These are phyloP conservation scores for Drosophila setosimentum DNA, from an alignment of 2,888 invertebrate species.

Conservation along the genomic window DNA sequence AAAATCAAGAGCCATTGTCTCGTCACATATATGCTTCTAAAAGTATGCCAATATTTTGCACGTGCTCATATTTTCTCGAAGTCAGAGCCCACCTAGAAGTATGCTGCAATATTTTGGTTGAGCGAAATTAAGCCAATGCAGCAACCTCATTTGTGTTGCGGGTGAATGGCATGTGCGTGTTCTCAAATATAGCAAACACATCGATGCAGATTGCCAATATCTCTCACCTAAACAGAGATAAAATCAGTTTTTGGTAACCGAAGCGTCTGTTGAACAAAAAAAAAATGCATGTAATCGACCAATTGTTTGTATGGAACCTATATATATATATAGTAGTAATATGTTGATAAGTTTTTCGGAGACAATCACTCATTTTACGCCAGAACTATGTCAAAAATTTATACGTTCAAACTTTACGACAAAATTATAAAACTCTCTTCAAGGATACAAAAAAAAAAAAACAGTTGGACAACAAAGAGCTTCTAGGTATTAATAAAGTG, in stretches of 20 bases:
- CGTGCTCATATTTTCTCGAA: fast-evolving
- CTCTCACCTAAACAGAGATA: not conserved
- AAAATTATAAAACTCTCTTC: not conserved
- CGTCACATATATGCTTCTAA: not conserved
- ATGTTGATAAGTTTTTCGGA: not conserved
- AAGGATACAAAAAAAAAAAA: not conserved
- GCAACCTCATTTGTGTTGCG: not conserved
- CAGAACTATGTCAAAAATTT: not conserved
- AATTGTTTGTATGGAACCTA: not conserved
- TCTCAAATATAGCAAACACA: not conserved
- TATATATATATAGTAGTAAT: not conserved
- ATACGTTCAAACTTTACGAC: not conserved
- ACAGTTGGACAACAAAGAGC: too few relatives aligned
- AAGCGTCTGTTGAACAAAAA: not conserved
- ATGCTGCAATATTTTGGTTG: not conserved
- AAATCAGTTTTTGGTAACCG: too few relatives aligned
- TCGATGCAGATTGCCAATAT: not conserved
- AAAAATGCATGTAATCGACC: not conserved
- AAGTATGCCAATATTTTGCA: not conserved
- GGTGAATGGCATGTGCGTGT: not conserved
- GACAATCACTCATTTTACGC: not conserved
- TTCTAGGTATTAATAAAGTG: not conserved
- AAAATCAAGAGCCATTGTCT: not conserved
- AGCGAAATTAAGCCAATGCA: not conserved
- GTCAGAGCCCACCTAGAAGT: not conserved